These are phyloP conservation scores for Drosophila nikananu DNA, from an alignment of 1,140 invertebrate genomes.

Conservation along the genomic window DNA sequence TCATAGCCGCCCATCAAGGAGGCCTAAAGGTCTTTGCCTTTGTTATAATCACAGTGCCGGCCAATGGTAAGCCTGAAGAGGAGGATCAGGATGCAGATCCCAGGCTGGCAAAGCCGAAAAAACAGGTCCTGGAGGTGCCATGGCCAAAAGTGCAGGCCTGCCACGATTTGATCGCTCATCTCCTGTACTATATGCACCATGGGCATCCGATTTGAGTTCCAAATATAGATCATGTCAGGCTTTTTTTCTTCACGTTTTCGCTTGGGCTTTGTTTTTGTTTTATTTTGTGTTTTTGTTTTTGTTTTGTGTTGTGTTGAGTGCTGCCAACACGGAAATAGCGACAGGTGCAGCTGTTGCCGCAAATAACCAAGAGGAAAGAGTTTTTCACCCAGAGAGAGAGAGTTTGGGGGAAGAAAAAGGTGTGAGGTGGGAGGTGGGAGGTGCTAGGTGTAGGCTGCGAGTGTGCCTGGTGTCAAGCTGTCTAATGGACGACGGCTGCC, in stretches of 20 bases:
- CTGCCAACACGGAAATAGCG: conserved; percentile 51
- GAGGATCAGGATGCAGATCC: conserved; percentile 86
- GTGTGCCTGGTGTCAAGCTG: conserved; percentile 48
- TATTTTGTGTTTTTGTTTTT: background rate
- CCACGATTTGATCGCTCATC: conserved; percentile 59
- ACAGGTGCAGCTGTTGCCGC: conserved; percentile 54
- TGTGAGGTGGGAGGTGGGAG: background rate
- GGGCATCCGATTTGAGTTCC: conserved; percentile 7
- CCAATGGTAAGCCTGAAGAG: conserved; percentile 88
- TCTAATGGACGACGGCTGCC: conserved; percentile 40
- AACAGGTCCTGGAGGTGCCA: conserved; percentile 47
- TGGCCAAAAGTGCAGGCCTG: conserved; percentile 86
- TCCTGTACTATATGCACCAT: conserved; percentile 62
- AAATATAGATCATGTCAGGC: conserved; percentile 15
- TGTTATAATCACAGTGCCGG: conserved; percentile 95
- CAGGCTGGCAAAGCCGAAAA: conserved; percentile 88
- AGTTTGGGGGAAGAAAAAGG: background rate
- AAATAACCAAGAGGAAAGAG: conserved; percentile 7
- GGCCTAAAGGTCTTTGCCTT: conserved; percentile 95
- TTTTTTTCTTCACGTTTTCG: background rate
- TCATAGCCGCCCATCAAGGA: conserved; percentile 91
- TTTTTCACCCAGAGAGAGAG: background rate
- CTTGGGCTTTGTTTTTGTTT: background rate
- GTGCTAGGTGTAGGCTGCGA: conserved; percentile 9
- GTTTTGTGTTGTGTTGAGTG: conserved; percentile 15